phyloP scores from a whole-genome alignment of 1,140 invertebrate genomes.

The Heliconius nattereri region DNA sequence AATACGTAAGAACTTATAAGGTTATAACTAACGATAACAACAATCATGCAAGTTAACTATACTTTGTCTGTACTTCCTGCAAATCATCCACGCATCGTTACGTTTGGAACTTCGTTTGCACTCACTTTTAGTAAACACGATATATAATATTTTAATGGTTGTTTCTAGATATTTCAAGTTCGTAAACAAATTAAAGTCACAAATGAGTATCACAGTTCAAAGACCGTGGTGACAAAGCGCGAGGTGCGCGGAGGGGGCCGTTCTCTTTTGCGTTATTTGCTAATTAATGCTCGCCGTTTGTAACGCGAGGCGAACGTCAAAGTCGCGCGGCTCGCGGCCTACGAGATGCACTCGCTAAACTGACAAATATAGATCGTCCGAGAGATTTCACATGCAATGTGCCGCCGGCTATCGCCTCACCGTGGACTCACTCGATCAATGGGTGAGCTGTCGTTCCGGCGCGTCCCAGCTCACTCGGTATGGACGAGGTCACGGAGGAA shows the following conservation, averaged over 20 bases:
- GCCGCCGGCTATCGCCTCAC: slow-evolving; percentile 37
- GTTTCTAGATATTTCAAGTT: slow-evolving; percentile 56
- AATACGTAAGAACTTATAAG: slow-evolving; percentile 4
- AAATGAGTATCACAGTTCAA: slow-evolving; percentile 57
- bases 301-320: slow-evolving; percentile 33
- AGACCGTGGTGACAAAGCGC: slow-evolving; percentile 53
- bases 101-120: slow-evolving; percentile 11
- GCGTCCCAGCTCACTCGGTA: slow-evolving; percentile 42
- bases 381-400: slow-evolving; percentile 44
- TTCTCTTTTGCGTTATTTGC: slow-evolving; percentile 50
- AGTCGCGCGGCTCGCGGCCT: slow-evolving; percentile 40
- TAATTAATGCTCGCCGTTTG: slow-evolving; percentile 49
- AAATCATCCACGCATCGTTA: slow-evolving; percentile 12
- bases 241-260: slow-evolving; percentile 41
- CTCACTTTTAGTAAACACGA: slow-evolving; percentile 21
- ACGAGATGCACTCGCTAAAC: slow-evolving; percentile 42
- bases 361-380: slow-evolving; percentile 48
- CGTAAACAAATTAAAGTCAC: slow-evolving; percentile 58
- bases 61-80: slow-evolving; percentile 8
- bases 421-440: slow-evolving; percentile 77
- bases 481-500: slow-evolving; percentile 57
- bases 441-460: slow-evolving; percentile 68
- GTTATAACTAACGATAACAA: not conserved
- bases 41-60: slow-evolving; percentile 1
- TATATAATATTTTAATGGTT: slow-evolving; percentile 6